Percentiles rank a stretch among this genome's conserved stretches.
These are phyloP conservation scores for Pelusios castaneus DNA, from an alignment of 2,113 vertebrate species.

Conservation along the genomic window DNA sequence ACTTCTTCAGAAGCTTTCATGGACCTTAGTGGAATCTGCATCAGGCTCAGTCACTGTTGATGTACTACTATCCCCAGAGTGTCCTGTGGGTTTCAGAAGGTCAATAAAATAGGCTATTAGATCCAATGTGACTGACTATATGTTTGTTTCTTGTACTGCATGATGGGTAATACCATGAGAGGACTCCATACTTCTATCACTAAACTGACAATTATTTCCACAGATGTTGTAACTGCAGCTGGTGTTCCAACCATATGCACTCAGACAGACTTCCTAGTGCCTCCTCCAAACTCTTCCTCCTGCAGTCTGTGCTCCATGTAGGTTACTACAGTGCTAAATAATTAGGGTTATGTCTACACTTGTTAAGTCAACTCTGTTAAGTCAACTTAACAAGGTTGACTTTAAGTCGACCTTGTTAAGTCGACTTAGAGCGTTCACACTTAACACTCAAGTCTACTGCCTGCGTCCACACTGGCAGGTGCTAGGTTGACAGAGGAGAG, in stretches of 20 bases:
- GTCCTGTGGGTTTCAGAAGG: neutral
- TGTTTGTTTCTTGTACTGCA: neutral
- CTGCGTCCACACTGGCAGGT: too few species aligned
- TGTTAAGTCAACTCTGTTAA: too few species aligned
- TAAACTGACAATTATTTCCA: neutral
- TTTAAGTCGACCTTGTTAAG: too few species aligned
- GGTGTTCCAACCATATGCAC: neutral
- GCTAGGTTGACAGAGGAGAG: too few species aligned
- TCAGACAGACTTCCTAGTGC: neutral
- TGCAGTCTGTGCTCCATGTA: neutral
- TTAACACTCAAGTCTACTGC: too few species aligned
- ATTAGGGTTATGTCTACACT: too few species aligned
- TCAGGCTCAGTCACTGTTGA: neutral
- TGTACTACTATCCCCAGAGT: neutral
- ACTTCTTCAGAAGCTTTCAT: neutral
- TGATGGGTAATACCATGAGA: neutral
- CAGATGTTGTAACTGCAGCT: neutral
- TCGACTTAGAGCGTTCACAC: too few species aligned
- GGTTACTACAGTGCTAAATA: neutral
- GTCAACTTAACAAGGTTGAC: too few species aligned
- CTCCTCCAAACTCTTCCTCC: neutral
- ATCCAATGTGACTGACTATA: neutral
- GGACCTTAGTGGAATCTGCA: neutral
- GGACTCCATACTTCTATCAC: neutral
- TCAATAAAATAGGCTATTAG: neutral